A percentile compares a stretch with the other conserved stretches of the same genome.
These are phyloP conservation scores for Neria commutata DNA, from an alignment of 2,888 invertebrate species.

Conservation along the genomic window DNA sequence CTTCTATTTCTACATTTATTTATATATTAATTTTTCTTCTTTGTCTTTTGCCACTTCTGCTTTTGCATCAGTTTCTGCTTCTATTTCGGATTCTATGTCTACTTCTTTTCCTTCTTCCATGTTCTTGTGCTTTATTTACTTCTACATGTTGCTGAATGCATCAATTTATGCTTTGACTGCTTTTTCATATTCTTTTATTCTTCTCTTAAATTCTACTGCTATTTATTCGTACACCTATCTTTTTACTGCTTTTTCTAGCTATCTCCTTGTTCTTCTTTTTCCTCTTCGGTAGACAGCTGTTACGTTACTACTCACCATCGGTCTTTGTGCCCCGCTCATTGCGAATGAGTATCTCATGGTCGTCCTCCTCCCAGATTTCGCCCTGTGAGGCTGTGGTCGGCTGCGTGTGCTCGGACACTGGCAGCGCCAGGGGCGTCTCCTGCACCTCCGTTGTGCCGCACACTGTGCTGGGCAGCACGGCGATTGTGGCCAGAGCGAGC, in stretches of 20 bases:
- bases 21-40: neutral
- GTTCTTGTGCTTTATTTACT: neutral
- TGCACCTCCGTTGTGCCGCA: conserved; percentile 60
- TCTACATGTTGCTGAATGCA: neutral
- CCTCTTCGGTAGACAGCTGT: conserved; percentile 13
- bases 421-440: conserved; percentile 60
- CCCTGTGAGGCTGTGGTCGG: conserved; percentile 63
- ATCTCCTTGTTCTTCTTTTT: no score
- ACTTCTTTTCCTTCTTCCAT: neutral
- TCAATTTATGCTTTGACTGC: neutral
- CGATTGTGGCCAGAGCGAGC: conserved; percentile 49
- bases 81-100: neutral
- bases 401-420: conserved; percentile 59
- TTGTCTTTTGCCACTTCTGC: neutral
- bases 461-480: conserved; percentile 50
- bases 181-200: neutral
- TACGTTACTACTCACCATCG: conserved; percentile 49
- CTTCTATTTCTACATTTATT: neutral
- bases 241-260: neutral
- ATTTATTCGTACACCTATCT: neutral
- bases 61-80: neutral
- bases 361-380: conserved; percentile 80
- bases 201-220: neutral
- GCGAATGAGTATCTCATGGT: conserved; percentile 79
- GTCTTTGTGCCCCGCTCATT: conserved; percentile 79